phyloP scores from a whole-genome alignment of 1,140 invertebrate genomes.

The Pentalonia nigronervosa region DNA sequence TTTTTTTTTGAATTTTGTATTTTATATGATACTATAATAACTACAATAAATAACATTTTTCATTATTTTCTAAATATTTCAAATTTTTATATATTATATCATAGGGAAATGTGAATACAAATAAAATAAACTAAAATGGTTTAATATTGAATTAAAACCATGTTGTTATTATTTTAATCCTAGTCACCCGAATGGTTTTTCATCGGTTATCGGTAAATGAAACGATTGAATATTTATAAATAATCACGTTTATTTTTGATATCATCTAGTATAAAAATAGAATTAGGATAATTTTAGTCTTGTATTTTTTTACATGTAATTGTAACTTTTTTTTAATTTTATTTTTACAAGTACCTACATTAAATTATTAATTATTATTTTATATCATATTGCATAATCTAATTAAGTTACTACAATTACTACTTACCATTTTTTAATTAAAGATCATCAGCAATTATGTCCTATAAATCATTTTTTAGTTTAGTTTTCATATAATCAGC shows the following conservation, averaged over 20 bases:
- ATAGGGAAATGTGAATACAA: not conserved
- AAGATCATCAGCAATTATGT: not conserved
- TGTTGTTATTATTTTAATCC: conserved; percentile 2
- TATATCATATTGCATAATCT: not conserved
- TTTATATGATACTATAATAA: not conserved
- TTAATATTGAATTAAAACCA: not conserved
- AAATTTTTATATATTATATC: not conserved
- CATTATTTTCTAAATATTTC: no score
- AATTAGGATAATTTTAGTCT: not conserved
- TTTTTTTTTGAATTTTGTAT: not conserved
- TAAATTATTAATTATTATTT: not conserved
- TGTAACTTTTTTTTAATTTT: not conserved
- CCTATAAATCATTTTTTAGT: not conserved
- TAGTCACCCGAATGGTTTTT: not conserved
- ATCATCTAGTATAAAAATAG: not conserved
- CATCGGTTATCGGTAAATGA: not conserved
- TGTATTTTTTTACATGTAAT: not conserved
- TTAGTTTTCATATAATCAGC: conserved; percentile 6
- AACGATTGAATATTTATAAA: not conserved
- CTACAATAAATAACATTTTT: no score
- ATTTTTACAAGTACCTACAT: not conserved
- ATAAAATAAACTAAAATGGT: not conserved
- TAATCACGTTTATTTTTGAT: not conserved
- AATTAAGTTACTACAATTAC: no score
- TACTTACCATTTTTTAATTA: conserved; percentile 2